phyloP scores from a whole-genome alignment of 2,888 invertebrate species.

The Pristionchus exspectatus region DNA sequence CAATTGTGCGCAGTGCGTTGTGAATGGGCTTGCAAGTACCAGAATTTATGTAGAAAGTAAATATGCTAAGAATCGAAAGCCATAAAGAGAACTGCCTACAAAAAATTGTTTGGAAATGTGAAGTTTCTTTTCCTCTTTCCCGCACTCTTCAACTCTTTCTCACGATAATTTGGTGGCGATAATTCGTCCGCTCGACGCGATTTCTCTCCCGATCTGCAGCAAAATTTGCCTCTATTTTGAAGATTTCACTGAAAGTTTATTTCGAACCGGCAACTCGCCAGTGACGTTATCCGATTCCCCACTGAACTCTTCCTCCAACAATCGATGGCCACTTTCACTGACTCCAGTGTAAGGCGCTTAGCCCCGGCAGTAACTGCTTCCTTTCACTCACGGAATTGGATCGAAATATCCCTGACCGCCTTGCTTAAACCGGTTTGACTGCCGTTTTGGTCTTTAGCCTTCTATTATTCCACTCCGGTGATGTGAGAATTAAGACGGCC shows the following conservation, averaged over 20 bases:
- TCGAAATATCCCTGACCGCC: constrained; percentile 1
- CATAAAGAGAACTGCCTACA: no score
- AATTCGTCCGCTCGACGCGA: no score
- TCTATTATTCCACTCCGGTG: background rate
- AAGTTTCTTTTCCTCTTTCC: no score
- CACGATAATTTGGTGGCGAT: no score
- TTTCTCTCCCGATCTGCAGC: background rate
- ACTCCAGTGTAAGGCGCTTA: constrained; percentile 24
- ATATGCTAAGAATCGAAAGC: no score
- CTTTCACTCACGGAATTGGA: background rate
- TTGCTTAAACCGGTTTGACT: background rate
- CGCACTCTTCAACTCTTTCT: no score
- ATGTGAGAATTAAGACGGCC: background rate
- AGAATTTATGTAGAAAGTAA: no score
- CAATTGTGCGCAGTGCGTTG: no score
- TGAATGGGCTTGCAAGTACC: no score
- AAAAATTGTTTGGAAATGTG: no score
- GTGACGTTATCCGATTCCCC: background rate
- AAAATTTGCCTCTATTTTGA: background rate
- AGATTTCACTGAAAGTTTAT: no score
- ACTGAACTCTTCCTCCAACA: background rate
- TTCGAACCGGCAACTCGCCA: background rate
- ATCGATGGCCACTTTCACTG: background rate
- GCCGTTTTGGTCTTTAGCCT: background rate
- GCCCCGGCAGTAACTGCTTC: background rate